Evolutionary conservation across 2,113 vertebrate genomes (phyloP).

Genomic region (Elgaria multicarinata): DNA sequence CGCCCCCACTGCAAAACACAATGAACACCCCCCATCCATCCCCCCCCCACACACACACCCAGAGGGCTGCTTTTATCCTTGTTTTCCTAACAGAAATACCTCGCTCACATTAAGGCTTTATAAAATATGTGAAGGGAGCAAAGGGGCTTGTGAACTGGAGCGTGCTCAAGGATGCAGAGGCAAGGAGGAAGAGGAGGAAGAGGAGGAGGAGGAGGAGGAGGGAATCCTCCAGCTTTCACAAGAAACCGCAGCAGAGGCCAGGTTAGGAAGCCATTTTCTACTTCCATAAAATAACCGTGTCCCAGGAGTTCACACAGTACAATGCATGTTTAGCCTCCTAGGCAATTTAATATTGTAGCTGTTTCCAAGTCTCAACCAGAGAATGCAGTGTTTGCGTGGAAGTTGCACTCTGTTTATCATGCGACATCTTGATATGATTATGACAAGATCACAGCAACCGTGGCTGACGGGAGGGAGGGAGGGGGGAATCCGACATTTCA

Average conservation of each 20-base stretch:
- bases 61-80: fast-evolving
- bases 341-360: background rate
- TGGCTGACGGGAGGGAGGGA: fast-evolving
- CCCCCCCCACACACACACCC: fast-evolving
- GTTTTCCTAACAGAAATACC: background rate
- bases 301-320: background rate
- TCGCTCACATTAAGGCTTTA: fast-evolving
- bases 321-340: background rate
- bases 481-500: background rate
- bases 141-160: background rate
- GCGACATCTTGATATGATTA: background rate
- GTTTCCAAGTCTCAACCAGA: background rate
- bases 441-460: background rate
- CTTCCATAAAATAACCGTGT: background rate
- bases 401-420: background rate
- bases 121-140: fast-evolving
- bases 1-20: background rate
- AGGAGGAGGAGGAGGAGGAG: fast-evolving
- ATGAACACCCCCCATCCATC: fast-evolving
- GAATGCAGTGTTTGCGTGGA: fast-evolving
- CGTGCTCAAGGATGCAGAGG: fast-evolving
- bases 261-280: background rate
- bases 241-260: background rate
- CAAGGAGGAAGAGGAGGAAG: fast-evolving
- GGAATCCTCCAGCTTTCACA: background rate